Evolutionary conservation across 2,797 vertebrate species (phyloP), one percentile per base, ranked within the genome.

Genomic region (Enteromius fasciolatus): DNA sequence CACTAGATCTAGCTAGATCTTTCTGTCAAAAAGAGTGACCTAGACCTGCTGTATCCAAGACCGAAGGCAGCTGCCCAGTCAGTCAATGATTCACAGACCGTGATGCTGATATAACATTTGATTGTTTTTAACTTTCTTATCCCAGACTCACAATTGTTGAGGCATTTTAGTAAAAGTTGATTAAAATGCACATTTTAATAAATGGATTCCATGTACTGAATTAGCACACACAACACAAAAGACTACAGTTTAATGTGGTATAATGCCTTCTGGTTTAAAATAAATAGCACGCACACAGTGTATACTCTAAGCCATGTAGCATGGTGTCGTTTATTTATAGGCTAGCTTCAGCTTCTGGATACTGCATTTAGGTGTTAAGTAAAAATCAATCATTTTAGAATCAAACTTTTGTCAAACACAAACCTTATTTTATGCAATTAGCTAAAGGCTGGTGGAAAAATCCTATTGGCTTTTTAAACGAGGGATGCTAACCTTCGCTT

Each of bases 1-100:
- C 57, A 61, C 67, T 44, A 36, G n/a, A 68, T 77, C 74, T 77
- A 48, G 50, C 67, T 44, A 36, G n/a, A 68, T 77, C 74, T 77
- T 28, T 74, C 28, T 54, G 52, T 70, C 69, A 81, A 70, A 44
- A 83, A 14, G 12, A 61, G n/a, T 81, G 59, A 83, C 73, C 74
- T 57, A 61, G 59, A 80, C 77, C 68, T 67, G 28, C 52, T 64
- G 68, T 46, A 20, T 41, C 31, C 23, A 81, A 68, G 44, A 69
- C 10, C 18, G 5, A 36, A 52, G n/a, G 36, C 59, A 67, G 81
- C 76, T 69, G 78, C 33, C 79, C 39, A 72, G 54, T 23, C 8
- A 70, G 67, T 80, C 39, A 81, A 72, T 63, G 78, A 73, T 63
- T 80, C 68, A 61, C 18, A 46, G n/a, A 57, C n/a, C 18, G n/a